Evolutionary conservation across 2,888 invertebrate genomes (phyloP).

Genomic region (Crepidodera aurea): DNA sequence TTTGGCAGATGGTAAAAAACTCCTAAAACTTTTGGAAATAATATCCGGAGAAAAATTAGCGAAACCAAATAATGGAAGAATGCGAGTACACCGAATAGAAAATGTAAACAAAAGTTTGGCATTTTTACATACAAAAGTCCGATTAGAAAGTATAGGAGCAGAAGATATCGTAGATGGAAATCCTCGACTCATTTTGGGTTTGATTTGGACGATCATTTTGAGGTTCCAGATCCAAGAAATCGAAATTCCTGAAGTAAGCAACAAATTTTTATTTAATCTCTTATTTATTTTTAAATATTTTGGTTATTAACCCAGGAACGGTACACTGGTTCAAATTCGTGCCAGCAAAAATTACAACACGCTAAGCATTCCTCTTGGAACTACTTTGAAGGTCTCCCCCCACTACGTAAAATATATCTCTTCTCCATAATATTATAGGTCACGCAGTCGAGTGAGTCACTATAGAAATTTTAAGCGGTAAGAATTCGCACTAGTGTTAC

Average conservation of each 20-base stretch:
- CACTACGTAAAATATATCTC: too few species aligned
- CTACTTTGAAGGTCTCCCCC: too few species aligned
- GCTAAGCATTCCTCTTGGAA: too few species aligned
- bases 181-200: slow-evolving; percentile 93
- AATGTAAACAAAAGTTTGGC: slow-evolving; percentile 98
- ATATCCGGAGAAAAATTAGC: slow-evolving; percentile 98
- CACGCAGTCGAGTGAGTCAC: too few species aligned
- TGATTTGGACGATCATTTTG: slow-evolving; percentile 99
- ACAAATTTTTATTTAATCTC: too few species aligned
- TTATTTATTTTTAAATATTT: too few species aligned
- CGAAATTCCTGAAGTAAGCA: slow-evolving; percentile 91
- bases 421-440: too few species aligned
- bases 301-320: too few species aligned
- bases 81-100: slow-evolving; percentile 98
- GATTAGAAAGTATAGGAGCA: slow-evolving; percentile 97
- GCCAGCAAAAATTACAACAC: too few species aligned
- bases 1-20: slow-evolving; percentile 92
- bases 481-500: too few species aligned
- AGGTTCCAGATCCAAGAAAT: slow-evolving; percentile 99
- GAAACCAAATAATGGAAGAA: slow-evolving; percentile 93
- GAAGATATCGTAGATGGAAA: slow-evolving; percentile 99
- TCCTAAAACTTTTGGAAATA: slow-evolving; percentile 94
- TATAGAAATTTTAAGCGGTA: too few species aligned
- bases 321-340: too few species aligned
- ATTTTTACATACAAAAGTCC: slow-evolving; percentile 95